A percentile compares a stretch with the other conserved stretches of the same genome.
Conservation (phyloP, 2,113 vertebrate genomes). For the Gambusia holbrooki region DNA sequence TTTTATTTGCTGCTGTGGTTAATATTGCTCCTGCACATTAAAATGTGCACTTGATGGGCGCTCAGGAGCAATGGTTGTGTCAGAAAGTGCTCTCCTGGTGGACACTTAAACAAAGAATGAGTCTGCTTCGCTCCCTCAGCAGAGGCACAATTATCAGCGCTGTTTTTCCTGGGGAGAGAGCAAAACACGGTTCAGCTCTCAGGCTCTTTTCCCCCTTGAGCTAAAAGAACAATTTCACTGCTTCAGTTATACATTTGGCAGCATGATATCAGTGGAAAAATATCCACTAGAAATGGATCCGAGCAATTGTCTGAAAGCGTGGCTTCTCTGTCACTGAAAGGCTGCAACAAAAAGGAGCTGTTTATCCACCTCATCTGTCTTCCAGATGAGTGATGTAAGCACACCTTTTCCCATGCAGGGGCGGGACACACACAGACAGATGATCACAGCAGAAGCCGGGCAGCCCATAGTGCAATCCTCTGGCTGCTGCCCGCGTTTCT, state of each 20-base stretch:
- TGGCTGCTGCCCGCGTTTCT: constrained; percentile 65
- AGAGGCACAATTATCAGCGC: constrained; percentile 75
- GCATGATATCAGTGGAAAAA: constrained; percentile 57
- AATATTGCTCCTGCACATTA: constrained; percentile 79
- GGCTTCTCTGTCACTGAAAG: constrained; percentile 58
- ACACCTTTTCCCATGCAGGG: constrained; percentile 56
- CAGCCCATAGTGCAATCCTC: constrained; percentile 62
- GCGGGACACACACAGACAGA: constrained; percentile 66
- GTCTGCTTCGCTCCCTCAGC: constrained; percentile 62
- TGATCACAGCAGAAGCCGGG: constrained; percentile 70
- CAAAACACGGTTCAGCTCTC: constrained; percentile 53
- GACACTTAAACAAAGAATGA: constrained; percentile 78
- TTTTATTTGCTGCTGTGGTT: constrained; percentile 69
- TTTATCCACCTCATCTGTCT: constrained; percentile 51
- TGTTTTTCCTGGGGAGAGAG: constrained; percentile 73
- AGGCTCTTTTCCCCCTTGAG: constrained; percentile 55
- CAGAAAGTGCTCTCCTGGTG: constrained; percentile 77
- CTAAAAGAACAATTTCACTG: constrained; percentile 68
- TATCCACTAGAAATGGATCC: constrained; percentile 66
- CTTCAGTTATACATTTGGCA: constrained; percentile 51
- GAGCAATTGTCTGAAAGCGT: constrained; percentile 62
- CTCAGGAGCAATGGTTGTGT: constrained; percentile 71
- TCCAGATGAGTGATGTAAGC: constrained; percentile 59
- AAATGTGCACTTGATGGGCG: constrained; percentile 73
- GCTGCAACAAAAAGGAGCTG: constrained; percentile 56